phyloP scores from a whole-genome alignment of 1,140 invertebrate genomes.

The Calycopis cecrops region DNA sequence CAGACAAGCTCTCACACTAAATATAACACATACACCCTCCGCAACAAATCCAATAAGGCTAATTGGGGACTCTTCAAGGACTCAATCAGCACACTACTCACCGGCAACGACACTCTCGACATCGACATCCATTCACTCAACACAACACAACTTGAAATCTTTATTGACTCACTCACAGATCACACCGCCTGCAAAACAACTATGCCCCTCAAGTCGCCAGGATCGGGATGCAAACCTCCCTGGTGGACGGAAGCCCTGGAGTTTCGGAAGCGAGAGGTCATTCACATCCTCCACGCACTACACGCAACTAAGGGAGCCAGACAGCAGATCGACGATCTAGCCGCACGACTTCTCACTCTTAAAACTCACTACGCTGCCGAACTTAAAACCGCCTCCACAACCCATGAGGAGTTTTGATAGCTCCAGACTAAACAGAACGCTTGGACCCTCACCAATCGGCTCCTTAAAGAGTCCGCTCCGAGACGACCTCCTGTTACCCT shows the following conservation, averaged over 20 bases:
- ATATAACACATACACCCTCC: not conserved
- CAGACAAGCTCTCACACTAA: no score
- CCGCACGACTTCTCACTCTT: not conserved
- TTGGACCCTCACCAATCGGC: conserved; percentile 25
- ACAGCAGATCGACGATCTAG: not conserved
- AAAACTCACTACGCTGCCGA: conserved; percentile 1
- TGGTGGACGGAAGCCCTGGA: conserved; percentile 6
- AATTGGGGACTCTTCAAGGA: conserved; percentile 5
- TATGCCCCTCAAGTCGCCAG: not conserved
- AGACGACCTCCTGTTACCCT: conserved; percentile 17
- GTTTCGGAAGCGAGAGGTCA: not conserved
- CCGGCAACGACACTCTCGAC: no score
- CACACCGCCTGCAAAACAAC: not conserved
- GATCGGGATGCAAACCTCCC: not conserved
- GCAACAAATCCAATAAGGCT: not conserved
- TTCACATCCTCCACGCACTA: not conserved
- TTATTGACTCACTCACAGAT: conserved; percentile 1
- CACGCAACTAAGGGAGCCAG: not conserved
- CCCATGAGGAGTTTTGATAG: conserved; percentile 16
- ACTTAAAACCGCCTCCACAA: conserved; percentile 8
- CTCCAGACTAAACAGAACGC: conserved; percentile 22
- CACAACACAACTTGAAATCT: not conserved
- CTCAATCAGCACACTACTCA: not conserved
- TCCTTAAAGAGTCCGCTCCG: conserved; percentile 6
- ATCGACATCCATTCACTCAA: not conserved